A percentile compares a stretch with the other conserved stretches of the same genome.
phyloP scores from a whole-genome alignment of 2,113 vertebrate genomes.

The Anguilla japonica region DNA sequence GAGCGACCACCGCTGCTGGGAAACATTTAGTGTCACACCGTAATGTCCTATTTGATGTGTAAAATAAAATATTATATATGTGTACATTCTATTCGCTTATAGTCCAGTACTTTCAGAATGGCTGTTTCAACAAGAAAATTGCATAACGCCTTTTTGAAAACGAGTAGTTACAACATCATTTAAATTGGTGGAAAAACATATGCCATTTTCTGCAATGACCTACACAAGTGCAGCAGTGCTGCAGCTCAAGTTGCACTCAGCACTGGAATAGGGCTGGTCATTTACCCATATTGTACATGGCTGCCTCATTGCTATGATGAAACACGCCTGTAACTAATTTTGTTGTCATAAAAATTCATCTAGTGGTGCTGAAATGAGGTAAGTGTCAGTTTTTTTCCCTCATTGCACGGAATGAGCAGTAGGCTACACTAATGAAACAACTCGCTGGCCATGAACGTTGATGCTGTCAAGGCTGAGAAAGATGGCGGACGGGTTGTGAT shows the following conservation, averaged over 20 bases:
- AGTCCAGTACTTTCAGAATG: not conserved
- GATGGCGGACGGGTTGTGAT: constrained; percentile 74
- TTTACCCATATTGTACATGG: constrained; percentile 59
- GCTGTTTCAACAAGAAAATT: not conserved
- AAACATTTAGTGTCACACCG: constrained; percentile 59
- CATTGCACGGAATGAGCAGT: not conserved
- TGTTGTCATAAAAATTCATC: constrained; percentile 25
- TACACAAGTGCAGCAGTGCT: constrained; percentile 47
- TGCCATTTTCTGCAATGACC: constrained; percentile 59
- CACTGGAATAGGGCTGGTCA: constrained; percentile 56
- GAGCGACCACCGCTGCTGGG: not conserved
- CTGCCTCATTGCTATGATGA: constrained; percentile 25
- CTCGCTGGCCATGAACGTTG: constrained; percentile 18
- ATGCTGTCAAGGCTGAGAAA: constrained; percentile 57
- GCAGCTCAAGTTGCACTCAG: constrained; percentile 47
- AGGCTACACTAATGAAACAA: not conserved
- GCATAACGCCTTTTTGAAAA: not conserved
- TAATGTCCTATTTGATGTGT: constrained; percentile 60
- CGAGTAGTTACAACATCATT: not conserved
- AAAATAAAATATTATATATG: constrained; percentile 30
- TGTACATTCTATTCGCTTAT: not conserved
- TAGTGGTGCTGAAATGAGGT: constrained; percentile 63
- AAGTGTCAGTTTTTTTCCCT: constrained; percentile 44
- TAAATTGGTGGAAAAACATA: not conserved
- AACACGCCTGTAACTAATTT: not conserved